These are phyloP conservation scores for Nipponia nippon DNA, from an alignment of 2,113 vertebrate genomes.

Conservation along the genomic window DNA sequence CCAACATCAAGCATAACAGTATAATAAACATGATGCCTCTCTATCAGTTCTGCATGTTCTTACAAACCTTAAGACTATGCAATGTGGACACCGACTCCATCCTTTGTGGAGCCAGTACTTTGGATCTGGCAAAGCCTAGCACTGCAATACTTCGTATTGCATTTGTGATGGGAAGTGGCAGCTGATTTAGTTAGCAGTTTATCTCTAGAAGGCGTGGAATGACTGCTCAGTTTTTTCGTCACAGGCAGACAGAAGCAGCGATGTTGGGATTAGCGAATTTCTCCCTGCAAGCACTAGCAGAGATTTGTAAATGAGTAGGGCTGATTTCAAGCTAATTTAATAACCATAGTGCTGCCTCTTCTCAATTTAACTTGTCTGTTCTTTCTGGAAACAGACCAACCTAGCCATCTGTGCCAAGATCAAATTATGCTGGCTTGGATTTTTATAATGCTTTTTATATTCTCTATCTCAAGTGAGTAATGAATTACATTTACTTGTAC, in stretches of 20 bases:
- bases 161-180: background rate
- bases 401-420: conserved; percentile 57
- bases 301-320: conserved; percentile 39
- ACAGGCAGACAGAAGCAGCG: background rate
- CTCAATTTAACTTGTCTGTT: conserved; percentile 68
- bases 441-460: conserved; percentile 69
- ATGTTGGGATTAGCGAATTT: background rate
- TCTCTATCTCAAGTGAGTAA: conserved; percentile 65
- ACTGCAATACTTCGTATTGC: background rate
- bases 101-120: background rate
- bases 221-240: background rate
- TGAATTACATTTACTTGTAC: conserved; percentile 59
- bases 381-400: conserved; percentile 65
- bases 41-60: background rate
- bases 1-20: background rate
- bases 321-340: conserved; percentile 67
- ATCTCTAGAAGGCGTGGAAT: background rate
- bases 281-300: background rate
- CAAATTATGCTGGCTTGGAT: conserved; percentile 29
- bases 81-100: background rate
- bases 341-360: conserved; percentile 47
- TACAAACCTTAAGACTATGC: background rate
- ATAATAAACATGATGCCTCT: background rate
- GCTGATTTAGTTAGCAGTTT: background rate
- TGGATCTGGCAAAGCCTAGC: background rate